phyloP scores from a whole-genome alignment of 2,888 invertebrate genomes.

The Clivina fossor region DNA sequence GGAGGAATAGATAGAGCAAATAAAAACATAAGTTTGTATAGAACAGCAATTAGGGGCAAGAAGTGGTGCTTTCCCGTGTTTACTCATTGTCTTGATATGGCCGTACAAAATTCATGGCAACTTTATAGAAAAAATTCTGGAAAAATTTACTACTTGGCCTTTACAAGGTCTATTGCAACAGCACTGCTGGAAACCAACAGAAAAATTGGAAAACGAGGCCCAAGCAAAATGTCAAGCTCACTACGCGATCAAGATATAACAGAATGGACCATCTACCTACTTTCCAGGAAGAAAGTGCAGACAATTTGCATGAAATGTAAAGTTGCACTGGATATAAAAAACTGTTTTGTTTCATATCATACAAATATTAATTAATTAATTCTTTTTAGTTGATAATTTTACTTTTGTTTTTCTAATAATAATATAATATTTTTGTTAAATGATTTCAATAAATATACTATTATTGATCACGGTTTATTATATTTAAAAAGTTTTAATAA shows the following conservation, averaged over 20 bases:
- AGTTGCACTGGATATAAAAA: slow-evolving; percentile 12
- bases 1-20: slow-evolving; percentile 1
- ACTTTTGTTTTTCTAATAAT: neutral
- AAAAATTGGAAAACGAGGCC: slow-evolving; percentile 6
- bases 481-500: neutral
- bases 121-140: slow-evolving; percentile 9
- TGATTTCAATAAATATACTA: neutral
- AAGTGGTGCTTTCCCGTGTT: too few relatives aligned
- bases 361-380: slow-evolving; percentile 7
- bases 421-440: neutral
- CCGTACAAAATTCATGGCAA: slow-evolving; percentile 3
- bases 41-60: neutral
- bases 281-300: slow-evolving; percentile 8
- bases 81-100: neutral
- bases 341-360: slow-evolving; percentile 18
- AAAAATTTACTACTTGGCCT: slow-evolving; percentile 10
- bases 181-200: slow-evolving; percentile 14
- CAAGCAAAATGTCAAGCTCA: slow-evolving; percentile 1
- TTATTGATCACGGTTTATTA: neutral
- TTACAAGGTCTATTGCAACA: slow-evolving; percentile 6
- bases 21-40: slow-evolving; percentile 1
- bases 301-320: slow-evolving; percentile 19
- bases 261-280: slow-evolving; percentile 9
- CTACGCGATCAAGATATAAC: slow-evolving; percentile 1
- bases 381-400: neutral